Evolutionary conservation across 1,140 invertebrate genomes (phyloP).

Genomic region (Melitaea cinxia): DNA sequence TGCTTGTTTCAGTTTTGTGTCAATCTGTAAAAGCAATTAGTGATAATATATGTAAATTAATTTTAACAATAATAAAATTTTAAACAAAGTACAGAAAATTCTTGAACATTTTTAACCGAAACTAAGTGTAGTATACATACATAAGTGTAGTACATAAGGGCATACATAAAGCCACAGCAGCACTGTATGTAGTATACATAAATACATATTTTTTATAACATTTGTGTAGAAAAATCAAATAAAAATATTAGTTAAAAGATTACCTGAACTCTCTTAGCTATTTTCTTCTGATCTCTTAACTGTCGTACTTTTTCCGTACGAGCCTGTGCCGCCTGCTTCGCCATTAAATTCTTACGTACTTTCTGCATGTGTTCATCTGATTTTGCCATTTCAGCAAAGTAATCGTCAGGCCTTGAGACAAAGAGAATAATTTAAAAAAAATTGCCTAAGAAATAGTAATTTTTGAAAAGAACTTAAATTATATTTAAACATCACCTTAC

Average conservation of each 20-base stretch:
- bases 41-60: too few relatives aligned
- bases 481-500: too few relatives aligned
- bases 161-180: too few relatives aligned
- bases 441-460: too few relatives aligned
- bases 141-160: too few relatives aligned
- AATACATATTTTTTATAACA: background rate
- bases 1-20: slow-evolving; percentile 90
- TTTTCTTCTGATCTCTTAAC: slow-evolving; percentile 94
- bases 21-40: slow-evolving; percentile 86
- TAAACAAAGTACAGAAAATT: too few relatives aligned
- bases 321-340: slow-evolving; percentile 92
- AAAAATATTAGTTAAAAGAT: background rate
- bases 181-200: too few relatives aligned
- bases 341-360: slow-evolving; percentile 91
- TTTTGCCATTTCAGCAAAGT: slow-evolving; percentile 99
- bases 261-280: slow-evolving; percentile 91
- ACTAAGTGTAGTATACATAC: too few relatives aligned
- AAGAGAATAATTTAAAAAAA: too few relatives aligned
- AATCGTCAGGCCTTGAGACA: slow-evolving; percentile 91
- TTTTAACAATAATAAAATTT: too few relatives aligned
- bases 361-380: slow-evolving; percentile 99
- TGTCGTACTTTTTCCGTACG: slow-evolving; percentile 94
- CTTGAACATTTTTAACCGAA: too few relatives aligned
- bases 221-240: background rate
- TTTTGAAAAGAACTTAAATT: too few relatives aligned